A percentile compares a stretch with the other conserved stretches of the same genome.
Conservation (phyloP, 1,140 invertebrate species). For the Oreohelix idahoensis region DNA sequence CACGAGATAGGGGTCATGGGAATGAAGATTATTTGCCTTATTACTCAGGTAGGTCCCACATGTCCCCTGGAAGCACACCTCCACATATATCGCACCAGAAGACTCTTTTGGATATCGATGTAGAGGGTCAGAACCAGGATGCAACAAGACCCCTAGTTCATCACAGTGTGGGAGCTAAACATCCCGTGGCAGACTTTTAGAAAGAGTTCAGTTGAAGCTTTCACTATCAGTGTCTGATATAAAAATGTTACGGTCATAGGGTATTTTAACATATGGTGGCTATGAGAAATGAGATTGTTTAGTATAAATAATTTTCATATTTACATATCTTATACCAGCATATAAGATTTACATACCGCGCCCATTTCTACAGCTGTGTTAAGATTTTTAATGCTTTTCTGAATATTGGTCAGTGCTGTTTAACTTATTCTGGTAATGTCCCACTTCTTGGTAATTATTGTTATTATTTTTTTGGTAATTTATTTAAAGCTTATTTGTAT, state of each 20-base stretch:
- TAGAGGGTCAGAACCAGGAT: conserved; percentile 80
- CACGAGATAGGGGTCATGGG: conserved; percentile 41
- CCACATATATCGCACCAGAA: conserved; percentile 70
- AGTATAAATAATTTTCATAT: background rate
- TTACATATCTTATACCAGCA: background rate
- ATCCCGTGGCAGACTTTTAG: conserved; percentile 39
- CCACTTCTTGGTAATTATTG: too few species aligned
- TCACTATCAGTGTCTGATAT: background rate
- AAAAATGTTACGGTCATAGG: background rate
- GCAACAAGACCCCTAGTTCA: conserved; percentile 76
- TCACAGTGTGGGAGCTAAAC: conserved; percentile 40
- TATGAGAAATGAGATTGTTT: background rate
- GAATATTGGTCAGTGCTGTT: background rate
- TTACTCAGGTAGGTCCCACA: conserved; percentile 64
- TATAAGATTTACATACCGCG: background rate
- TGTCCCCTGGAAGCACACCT: conserved; percentile 69
- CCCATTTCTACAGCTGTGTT: background rate
- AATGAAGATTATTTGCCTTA: conserved; percentile 58
- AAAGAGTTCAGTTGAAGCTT: conserved; percentile 39
- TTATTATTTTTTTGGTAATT: too few species aligned
- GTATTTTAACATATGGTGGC: background rate
- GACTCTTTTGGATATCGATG: conserved; percentile 78
- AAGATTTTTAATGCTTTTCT: background rate
- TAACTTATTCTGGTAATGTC: background rate
- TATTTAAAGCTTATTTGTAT: too few species aligned